Base-by-base conservation (phyloP, 2,113 vertebrate genomes). In the Bathybates hornii region DNA sequence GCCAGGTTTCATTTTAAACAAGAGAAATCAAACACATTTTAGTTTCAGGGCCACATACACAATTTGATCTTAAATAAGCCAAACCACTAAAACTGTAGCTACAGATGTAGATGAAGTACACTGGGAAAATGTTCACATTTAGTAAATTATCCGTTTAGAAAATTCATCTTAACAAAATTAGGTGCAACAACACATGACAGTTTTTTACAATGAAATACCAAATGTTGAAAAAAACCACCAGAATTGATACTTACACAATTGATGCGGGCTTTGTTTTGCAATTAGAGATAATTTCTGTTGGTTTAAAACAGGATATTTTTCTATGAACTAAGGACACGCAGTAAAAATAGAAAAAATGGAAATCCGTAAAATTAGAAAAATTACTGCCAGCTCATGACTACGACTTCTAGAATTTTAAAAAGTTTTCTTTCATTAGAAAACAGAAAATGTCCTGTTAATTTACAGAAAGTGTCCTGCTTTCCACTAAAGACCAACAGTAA, bases 1-100 rank as follows among this genome's bases (percentile, higher is more conserved):
- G 91, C 82, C 68, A 80, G 82, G 68, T 88, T 82, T 21, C 86
- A 54, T 87, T 84, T 90, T 63, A 88, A 81, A 82, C 50, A 27
- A 32, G 24, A 29, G 43, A 29, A 48, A 11, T 50, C 43, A 32
- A 50, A 32, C 16, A 32, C 16, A 19, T 19, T 78, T 78, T 50
- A 19, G 16, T 12, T 50, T 50, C 9, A 78, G 43, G 6, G 71
- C 24, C 43, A 78, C 43, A 32, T 78, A 32, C 3, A 6, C 43
- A 32, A 32, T 50, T 52, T 5, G 6, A 32, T 78, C 45, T 78
- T 78, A 50, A 52, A 50, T 50, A 78, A 27, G 6, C 4, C 43
- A 78, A 29, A 52, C 27, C 9, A 32, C 27, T 50, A 52, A 78
- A 78, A 32, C 6, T 41, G 63, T 38, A 66, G 4, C 9, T 32